These are phyloP conservation scores for Cryptomyrus ogoouensis DNA, from an alignment of 2,113 vertebrate genomes.

Conservation along the genomic window DNA sequence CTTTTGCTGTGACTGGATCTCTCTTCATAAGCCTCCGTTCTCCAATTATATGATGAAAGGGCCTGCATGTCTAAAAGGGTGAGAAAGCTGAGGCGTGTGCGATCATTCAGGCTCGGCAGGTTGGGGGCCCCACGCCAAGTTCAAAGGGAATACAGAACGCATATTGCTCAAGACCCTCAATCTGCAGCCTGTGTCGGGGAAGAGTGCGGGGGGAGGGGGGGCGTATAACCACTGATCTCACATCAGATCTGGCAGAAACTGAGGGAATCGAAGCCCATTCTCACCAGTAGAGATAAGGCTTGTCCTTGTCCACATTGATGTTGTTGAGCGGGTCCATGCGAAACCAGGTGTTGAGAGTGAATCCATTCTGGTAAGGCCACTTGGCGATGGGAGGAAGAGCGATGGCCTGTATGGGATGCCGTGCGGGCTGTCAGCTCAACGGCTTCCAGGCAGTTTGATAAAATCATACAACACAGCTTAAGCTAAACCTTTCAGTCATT, in stretches of 20 bases:
- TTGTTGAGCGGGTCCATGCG: constrained; percentile 98
- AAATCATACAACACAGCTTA: background rate
- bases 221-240: background rate
- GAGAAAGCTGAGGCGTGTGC: background rate
- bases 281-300: constrained; percentile 98
- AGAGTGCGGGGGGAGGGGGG: background rate
- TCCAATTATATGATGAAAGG: background rate
- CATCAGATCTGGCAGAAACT: background rate
- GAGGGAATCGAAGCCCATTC: constrained; percentile 35
- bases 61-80: background rate
- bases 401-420: constrained; percentile 70
- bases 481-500: background rate
- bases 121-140: background rate
- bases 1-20: constrained; percentile 29
- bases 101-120: background rate
- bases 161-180: background rate
- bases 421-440: background rate
- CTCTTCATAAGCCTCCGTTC: background rate
- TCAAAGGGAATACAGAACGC: background rate
- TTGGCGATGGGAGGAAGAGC: constrained; percentile 98
- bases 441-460: background rate
- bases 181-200: background rate
- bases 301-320: constrained; percentile 99
- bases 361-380: constrained; percentile 99
- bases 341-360: constrained; percentile 99